Evolutionary conservation across 2,113 vertebrate species (phyloP).

Genomic region (Typhlomys cinereus): DNA sequence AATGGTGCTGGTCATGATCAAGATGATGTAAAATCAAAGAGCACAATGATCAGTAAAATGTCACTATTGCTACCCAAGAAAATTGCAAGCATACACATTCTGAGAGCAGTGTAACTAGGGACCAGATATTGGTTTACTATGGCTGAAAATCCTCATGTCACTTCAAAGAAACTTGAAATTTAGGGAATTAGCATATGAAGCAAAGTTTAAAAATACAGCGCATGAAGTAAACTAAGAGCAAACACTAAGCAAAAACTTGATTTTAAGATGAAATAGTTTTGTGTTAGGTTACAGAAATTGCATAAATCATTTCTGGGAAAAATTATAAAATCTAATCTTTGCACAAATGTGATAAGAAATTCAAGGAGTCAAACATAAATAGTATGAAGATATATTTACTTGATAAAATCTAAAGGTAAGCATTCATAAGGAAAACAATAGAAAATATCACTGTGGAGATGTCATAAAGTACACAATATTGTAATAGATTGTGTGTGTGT

Average conservation of each 20-base stretch:
- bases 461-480: background rate
- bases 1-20: background rate
- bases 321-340: conserved; percentile 55
- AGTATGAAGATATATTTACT: background rate
- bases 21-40: conserved; percentile 14
- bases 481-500: background rate
- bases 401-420: background rate
- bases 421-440: background rate
- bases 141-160: background rate
- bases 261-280: conserved; percentile 67
- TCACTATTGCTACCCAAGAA: background rate
- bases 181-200: conserved; percentile 24
- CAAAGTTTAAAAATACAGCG: conserved; percentile 1
- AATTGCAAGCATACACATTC: background rate
- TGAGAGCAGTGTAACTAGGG: background rate
- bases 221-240: conserved; percentile 54
- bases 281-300: conserved; percentile 56
- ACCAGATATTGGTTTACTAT: background rate
- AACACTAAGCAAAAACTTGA: conserved; percentile 36
- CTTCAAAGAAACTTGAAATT: conserved; percentile 35
- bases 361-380: conserved; percentile 42
- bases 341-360: conserved; percentile 54
- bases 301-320: conserved; percentile 46
- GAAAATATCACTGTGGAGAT: background rate
- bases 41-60: conserved; percentile 18